These are phyloP conservation scores for Saccostrea glomerata DNA, from an alignment of 1,140 invertebrate species.

Conservation along the genomic window DNA sequence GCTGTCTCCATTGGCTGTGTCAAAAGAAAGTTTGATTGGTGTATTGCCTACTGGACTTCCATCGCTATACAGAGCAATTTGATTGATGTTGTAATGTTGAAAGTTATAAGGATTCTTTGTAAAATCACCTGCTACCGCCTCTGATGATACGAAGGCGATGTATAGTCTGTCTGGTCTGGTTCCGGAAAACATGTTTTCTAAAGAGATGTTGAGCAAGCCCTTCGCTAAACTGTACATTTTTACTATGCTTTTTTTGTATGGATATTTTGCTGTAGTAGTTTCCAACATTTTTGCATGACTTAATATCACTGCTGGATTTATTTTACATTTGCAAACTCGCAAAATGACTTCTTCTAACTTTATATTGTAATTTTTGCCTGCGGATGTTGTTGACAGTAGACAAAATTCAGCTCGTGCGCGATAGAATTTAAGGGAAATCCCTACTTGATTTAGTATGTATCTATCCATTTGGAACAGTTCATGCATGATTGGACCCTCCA, in stretches of 20 bases:
- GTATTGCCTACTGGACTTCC: conserved; percentile 44
- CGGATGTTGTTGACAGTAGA: neutral
- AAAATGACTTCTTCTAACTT: conserved; percentile 35
- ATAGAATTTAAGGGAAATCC: conserved; percentile 43
- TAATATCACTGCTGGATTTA: conserved; percentile 49
- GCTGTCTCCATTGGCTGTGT: neutral
- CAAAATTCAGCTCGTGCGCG: conserved; percentile 40
- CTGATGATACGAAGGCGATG: conserved; percentile 3
- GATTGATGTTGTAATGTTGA: conserved; percentile 36
- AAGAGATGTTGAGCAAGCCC: conserved; percentile 4
- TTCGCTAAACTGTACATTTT: conserved; percentile 23
- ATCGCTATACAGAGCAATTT: conserved; percentile 46
- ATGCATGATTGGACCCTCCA: conserved; percentile 48
- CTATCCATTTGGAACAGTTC: conserved; percentile 53
- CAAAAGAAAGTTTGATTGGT: conserved; percentile 43
- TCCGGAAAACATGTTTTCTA: conserved; percentile 47
- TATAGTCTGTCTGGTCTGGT: conserved; percentile 5
- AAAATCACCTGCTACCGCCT: conserved; percentile 37
- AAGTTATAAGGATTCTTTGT: conserved; percentile 52
- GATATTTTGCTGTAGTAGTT: conserved; percentile 45
- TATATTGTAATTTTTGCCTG: conserved; percentile 10
- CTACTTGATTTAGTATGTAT: conserved; percentile 55
- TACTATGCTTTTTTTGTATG: conserved; percentile 36
- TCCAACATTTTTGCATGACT: conserved; percentile 44
- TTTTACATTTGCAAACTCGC: conserved; percentile 37